Evolutionary conservation across 1,140 invertebrate genomes (phyloP), one percentile per base, ranked within the genome.

Genomic region (Globodera ellingtonae): DNA sequence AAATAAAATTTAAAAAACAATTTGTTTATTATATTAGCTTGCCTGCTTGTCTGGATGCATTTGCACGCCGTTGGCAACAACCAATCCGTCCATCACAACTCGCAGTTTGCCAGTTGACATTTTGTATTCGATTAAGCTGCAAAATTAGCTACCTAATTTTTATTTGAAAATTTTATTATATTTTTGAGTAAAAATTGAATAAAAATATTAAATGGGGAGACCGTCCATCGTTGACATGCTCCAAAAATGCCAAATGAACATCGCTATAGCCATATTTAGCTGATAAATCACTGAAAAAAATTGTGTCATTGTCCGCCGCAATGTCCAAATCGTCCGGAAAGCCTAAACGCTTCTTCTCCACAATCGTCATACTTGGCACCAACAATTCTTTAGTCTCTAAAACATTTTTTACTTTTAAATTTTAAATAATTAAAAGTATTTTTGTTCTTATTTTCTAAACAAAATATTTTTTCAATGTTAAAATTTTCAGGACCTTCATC

Each of bases 31-130:
- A 35, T 35, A 35, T 35, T 35, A 35, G 35, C 24, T 77, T 18
- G 47, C 75, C 7, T 84, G 24, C 46, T 62, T 66, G 65, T 84
- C 83, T 13, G 83, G 67, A 56, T 86, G 80, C 13, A 83, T 75
- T 82, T 84, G 83, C 18, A 84, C 81, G 4, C 83, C 83, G 59
- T 84, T 84, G 6, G 83, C 78, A 44, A 84, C 84, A 44, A 35
- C 35, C 24, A 84, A 59, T 7, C 80, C 74, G 59, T 85, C 72
- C 50, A 76, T 48, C 44, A 84, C 44, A n/a, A 78, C 75, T 44
- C 71, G 13, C 18, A 70, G 15, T 69, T 82, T 67, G 21, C 80
- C 80, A 15, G 83, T 86, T 18, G 21, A 44, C 47, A 84, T 10
- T 44, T 82, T 86, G 6, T 70, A 48, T 81, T 85, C 47, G 10